Evolutionary conservation across 2,113 vertebrate species (phyloP).

Genomic region (Sturnus vulgaris): DNA sequence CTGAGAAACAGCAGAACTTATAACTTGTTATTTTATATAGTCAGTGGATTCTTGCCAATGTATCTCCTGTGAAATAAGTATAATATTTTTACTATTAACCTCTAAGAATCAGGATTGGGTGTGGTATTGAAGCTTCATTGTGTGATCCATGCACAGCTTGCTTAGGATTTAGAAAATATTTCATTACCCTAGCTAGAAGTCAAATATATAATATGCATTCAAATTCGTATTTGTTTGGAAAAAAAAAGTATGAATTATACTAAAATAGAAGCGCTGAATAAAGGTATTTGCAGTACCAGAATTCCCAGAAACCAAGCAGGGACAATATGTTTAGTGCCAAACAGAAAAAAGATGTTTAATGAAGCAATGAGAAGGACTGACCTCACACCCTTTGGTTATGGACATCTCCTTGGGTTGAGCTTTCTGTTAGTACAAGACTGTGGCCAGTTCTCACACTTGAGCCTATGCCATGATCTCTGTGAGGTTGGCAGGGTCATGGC

Average conservation of each 20-base stretch:
- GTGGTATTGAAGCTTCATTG: neutral
- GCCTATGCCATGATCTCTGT: neutral
- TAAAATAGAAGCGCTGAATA: neutral
- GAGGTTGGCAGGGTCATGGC: neutral
- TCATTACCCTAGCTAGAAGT: neutral
- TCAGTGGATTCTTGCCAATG: neutral
- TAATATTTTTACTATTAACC: neutral
- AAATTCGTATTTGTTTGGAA: neutral
- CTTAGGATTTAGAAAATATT: neutral
- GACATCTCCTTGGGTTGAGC: neutral
- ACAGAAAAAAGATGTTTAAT: neutral
- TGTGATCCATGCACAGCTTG: neutral
- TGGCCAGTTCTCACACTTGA: neutral
- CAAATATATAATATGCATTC: neutral
- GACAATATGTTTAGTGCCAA: neutral
- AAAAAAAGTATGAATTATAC: neutral
- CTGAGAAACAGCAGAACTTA: neutral
- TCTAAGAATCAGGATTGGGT: neutral
- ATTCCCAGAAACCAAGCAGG: neutral
- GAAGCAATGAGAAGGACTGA: neutral
- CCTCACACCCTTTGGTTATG: neutral
- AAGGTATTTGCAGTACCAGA: neutral
- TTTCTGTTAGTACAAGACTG: neutral
- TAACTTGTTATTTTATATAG: neutral
- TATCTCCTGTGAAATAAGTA: neutral